Evolutionary conservation across 2,888 invertebrate genomes (phyloP), one percentile per base, ranked within the genome.

Genomic region (Patella pellucida): DNA sequence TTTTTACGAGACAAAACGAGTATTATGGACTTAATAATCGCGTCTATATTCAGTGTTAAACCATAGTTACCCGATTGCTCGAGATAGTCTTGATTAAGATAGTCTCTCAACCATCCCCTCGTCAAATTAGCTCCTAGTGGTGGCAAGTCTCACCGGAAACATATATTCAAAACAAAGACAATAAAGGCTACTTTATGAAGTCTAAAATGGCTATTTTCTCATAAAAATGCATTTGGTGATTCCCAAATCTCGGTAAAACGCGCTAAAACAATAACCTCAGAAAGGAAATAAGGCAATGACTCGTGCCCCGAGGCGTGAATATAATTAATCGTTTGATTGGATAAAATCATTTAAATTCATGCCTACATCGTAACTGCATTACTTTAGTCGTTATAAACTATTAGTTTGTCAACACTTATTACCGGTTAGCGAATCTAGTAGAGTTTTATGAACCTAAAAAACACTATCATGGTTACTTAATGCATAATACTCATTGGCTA

Each of bases 101-200:
- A 62, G 62, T 62, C 62, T 62, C 23, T 23, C 62, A 62, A 23
- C 62, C 19, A 23, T 14, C 14, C 23, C 23, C 19, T 62, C 62
- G 62, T 62, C 23, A 23, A 41, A 62, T 62, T 62, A 62, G 62
- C 23, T 14, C 23, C 11, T 12, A 62, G 62, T 23, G 62, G 23
- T 19, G 19, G 12, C 62, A 62, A 62, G 62, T 62, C 73, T 68
- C 52, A 68, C 19, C 68, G 68, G 73, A 73, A 68, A 52, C 68
- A 62, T 68, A 68, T 68, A 73, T 68, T 68, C 68, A 68, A 68
- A 68, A 73, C 73, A 73, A 73, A 68, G 73, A 68, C 73, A 73
- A 68, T 73, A 73, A 73, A 73, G 54, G n/a, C 15, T 27, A 31
- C 31, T 68, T 68, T 73, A 52, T 68, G 68, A 68, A 68, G 68